A percentile compares a stretch with the other conserved stretches of the same genome.
Conservation (phyloP, 2,797 vertebrate species). For the Nasua narica region DNA sequence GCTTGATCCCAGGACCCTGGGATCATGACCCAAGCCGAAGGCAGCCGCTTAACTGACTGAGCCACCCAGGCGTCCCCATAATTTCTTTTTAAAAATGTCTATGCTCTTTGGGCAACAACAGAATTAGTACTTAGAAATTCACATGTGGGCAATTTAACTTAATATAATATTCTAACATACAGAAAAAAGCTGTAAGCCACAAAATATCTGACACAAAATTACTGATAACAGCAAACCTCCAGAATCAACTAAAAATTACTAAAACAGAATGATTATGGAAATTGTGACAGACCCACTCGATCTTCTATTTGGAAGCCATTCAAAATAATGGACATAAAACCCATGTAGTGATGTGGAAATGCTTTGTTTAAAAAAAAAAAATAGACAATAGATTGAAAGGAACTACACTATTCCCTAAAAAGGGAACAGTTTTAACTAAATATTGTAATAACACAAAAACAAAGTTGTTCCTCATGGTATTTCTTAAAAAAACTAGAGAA, state of each 20-base stretch:
- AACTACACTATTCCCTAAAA: background rate
- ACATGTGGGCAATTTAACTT: background rate
- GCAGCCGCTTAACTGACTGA: too few species aligned
- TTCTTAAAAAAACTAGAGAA: background rate
- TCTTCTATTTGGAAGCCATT: background rate
- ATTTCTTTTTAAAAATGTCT: background rate
- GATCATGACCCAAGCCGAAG: background rate
- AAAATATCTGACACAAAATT: background rate
- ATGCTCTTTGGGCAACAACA: background rate
- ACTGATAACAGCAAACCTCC: background rate
- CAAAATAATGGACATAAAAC: constrained; percentile 8
- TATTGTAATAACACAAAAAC: background rate
- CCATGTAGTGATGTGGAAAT: background rate
- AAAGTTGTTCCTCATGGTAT: background rate
- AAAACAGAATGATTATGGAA: background rate
- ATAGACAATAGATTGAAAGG: background rate
- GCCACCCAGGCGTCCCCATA: background rate
- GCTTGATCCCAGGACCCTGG: background rate
- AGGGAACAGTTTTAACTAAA: background rate
- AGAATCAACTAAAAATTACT: background rate
- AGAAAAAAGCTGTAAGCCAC: background rate
- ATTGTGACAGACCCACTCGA: background rate
- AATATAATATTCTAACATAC: background rate
- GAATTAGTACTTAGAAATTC: background rate
- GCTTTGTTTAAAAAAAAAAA: background rate